phyloP scores from a whole-genome alignment of 1,140 invertebrate species.

The Lutraria rhynchaena region DNA sequence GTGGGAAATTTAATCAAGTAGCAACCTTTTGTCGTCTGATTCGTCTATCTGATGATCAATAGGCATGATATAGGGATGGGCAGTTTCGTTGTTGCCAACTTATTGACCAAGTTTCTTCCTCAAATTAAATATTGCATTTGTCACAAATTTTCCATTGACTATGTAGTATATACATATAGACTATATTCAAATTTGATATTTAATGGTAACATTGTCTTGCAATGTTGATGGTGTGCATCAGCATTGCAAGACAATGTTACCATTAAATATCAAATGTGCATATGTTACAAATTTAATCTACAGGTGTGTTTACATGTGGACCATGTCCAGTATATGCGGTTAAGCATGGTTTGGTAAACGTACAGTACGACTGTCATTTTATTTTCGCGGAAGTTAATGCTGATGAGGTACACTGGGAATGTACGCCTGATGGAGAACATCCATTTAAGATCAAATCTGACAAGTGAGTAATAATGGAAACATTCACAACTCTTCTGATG shows the following conservation, averaged over 20 bases:
- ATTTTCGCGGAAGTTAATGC: conserved; percentile 91
- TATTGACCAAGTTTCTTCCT: too few species aligned
- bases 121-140: too few species aligned
- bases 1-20: too few species aligned
- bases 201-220: conserved; percentile 90
- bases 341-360: conserved; percentile 87
- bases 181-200: conserved; percentile 86
- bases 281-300: conserved; percentile 90
- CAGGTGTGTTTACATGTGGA: conserved; percentile 85
- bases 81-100: too few species aligned
- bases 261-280: conserved; percentile 90
- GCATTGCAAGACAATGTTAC: conserved; percentile 86
- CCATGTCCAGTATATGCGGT: conserved; percentile 88
- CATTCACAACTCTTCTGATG: too few species aligned
- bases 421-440: conserved; percentile 54
- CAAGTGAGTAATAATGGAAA: not conserved
- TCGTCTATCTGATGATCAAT: too few species aligned
- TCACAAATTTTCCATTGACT: too few species aligned
- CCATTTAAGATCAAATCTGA: conserved; percentile 1
- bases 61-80: too few species aligned
- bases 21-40: too few species aligned
- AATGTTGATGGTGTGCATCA: too few species aligned
- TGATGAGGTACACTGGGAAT: conserved; percentile 86
- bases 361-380: conserved; percentile 89
- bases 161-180: conserved; percentile 93